Evolutionary conservation across 1,140 invertebrate species (phyloP), one percentile per base, ranked within the genome.

Genomic region (Nasonia vitripennis): DNA sequence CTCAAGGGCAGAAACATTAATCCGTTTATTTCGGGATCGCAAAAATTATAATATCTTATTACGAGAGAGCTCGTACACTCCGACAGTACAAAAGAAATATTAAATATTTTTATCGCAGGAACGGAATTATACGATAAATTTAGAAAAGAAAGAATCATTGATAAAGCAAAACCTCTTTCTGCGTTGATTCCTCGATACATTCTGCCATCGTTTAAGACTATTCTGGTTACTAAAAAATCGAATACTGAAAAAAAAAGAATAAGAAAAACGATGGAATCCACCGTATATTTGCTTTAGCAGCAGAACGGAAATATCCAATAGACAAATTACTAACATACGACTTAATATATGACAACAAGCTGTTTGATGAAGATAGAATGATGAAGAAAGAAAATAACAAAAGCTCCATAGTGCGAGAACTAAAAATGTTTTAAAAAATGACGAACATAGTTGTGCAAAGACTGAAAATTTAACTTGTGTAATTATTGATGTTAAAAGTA

Each of bases 331-430:
- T 80, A 4, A 6, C 31, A 17, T 80, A 80, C 37, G 78, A 80
- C 0, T 80, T 80, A 80, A 67, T 45, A 20, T 34, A 62, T 27
- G 1, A 31, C 37, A 80, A 80, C 68, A 2, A 20, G 7, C 10
- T 68, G n/a, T 80, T 67, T 31, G 55, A 80, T 37, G 78, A 80
- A 68, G 17, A 80, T 62, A 55, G 78, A 27, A 27, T 81, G 3
- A 70, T 74, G 10, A 87, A 77, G 7, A 68, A 79, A 68, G 27
- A 79, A 34, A 27, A 11, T 37, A 27, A 79, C 37, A 79, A 79
- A 68, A 67, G 51, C 20, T 10, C 2, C 51, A 68, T 79, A 68
- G 3, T 34, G 27, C 48, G 31, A 3, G 27, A 67, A 23, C 34
- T 79, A 55, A 79, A 68, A 31, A 27, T 37, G 17, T 75, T 78